phyloP scores from a whole-genome alignment of 2,113 vertebrate genomes.

The Dipodomys merriami region DNA sequence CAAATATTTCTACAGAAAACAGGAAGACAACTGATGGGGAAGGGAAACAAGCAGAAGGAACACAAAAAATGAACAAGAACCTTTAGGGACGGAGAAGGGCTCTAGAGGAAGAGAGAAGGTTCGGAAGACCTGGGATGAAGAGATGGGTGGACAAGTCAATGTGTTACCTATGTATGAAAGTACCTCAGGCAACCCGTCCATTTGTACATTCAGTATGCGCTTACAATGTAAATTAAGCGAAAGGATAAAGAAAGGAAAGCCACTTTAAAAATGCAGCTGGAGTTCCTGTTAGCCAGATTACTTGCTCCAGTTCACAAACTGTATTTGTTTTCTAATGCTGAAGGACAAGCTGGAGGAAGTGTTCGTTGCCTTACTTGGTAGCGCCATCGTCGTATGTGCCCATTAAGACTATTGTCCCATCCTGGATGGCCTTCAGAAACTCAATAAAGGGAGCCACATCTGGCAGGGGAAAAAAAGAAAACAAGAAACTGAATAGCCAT shows the following conservation, averaged over 20 bases:
- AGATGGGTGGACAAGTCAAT: no score
- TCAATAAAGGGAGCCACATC: constrained; percentile 93
- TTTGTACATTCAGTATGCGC: no score
- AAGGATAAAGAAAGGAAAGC: neutral
- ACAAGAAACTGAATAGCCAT: neutral
- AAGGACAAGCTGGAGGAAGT: neutral
- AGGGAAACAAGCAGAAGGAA: no score
- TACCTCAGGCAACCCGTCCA: no score
- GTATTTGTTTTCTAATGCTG: neutral
- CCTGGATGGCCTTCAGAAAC: constrained; percentile 92
- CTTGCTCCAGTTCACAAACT: neutral
- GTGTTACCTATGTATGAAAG: no score
- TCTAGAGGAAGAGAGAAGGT: no score
- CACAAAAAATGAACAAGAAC: no score
- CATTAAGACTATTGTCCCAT: constrained; percentile 96
- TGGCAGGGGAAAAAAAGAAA: constrained; percentile 74
- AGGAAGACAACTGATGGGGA: neutral
- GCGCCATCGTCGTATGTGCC: constrained; percentile 95
- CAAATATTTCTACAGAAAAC: neutral
- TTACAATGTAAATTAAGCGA: no score
- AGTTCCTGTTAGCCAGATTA: neutral
- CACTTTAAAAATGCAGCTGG: neutral
- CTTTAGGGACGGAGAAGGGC: no score
- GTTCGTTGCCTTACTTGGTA: constrained; percentile 91
- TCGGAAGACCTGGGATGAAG: no score